Evolutionary conservation across 2,113 vertebrate genomes (phyloP), one percentile per base, ranked within the genome.

Genomic region (Rhynchomys soricoides): DNA sequence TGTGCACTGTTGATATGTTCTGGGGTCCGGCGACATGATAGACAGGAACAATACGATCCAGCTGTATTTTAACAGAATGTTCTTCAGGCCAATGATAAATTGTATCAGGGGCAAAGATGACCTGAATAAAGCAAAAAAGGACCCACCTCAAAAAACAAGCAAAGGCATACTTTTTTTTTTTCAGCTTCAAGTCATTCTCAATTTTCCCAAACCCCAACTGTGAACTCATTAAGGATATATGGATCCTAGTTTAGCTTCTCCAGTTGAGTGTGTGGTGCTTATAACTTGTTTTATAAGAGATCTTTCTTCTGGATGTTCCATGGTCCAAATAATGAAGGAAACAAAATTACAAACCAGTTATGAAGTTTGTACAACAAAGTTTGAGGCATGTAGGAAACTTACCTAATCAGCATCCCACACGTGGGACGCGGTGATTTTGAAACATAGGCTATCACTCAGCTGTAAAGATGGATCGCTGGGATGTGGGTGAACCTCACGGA

Each of bases 141-240:
- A 48, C 12, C 73, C 55, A 77, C 59, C 24, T 62, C 66, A 75
- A 34, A 31, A 94, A 48, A 92, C 17, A 95, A 66, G 50, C 9
- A 93, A 88, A 93, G 52, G 10, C 22, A 55, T 24, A 8, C 10
- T 11, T 74, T 95, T 88, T 88, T 88, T 55, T 45, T 85, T 92
- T 70, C 19, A 37, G 4, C 66, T 93, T 91, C 22, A 62, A 11
- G 34, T 37, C 71, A 3, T 74, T 89, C 2, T n/a, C 13, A 96
- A 22, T 83, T 1, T 82, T 95, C 45, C 85, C 43, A 8, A 75
- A 91, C 29, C 11, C 68, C 26, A 59, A 31, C 64, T 34, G 3
- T 74, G 26, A 37, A 95, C 64, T 78, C 2, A 0, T 21, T 57
- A 62, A 59, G 34, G 70, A n/a, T 55, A 22, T 29, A 22, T 11